Evolutionary conservation across 2,888 invertebrate species (phyloP).

Genomic region (Drosophila nigricruria): DNA sequence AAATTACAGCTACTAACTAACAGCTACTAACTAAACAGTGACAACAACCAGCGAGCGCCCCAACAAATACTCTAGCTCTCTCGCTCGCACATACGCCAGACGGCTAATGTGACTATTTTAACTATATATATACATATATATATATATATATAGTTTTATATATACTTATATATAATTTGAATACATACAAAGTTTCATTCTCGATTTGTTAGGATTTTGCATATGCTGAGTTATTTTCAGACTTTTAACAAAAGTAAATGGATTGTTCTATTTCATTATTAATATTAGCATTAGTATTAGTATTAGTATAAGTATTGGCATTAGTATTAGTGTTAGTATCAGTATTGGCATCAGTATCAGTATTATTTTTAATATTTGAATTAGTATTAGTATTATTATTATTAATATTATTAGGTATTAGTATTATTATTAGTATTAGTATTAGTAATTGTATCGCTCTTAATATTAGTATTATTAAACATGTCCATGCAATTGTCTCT

Average conservation of each 20-base stretch:
- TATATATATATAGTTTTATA: background rate
- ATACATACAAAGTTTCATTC: background rate
- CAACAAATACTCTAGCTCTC: slow-evolving; percentile 34
- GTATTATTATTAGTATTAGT: too few relatives aligned
- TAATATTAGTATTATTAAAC: background rate
- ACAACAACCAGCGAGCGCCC: slow-evolving; percentile 33
- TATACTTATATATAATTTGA: background rate
- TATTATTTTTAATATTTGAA: background rate
- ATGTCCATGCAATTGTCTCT: too few relatives aligned
- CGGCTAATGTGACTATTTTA: background rate
- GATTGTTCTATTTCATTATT: too few relatives aligned
- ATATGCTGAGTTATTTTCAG: background rate
- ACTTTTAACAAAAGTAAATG: background rate
- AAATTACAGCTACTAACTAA: slow-evolving; percentile 70
- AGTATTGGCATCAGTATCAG: background rate
- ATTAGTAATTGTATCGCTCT: too few relatives aligned
- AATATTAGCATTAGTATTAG: background rate
- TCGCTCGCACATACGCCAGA: background rate
- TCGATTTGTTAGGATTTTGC: background rate
- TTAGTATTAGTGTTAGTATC: background rate
- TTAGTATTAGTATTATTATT: background rate
- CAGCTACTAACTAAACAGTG: slow-evolving; percentile 64
- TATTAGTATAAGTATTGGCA: background rate
- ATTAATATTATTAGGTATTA: background rate
- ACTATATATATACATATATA: background rate